These are phyloP conservation scores for Allobates femoralis DNA, from an alignment of 2,797 vertebrate genomes.

Conservation along the genomic window DNA sequence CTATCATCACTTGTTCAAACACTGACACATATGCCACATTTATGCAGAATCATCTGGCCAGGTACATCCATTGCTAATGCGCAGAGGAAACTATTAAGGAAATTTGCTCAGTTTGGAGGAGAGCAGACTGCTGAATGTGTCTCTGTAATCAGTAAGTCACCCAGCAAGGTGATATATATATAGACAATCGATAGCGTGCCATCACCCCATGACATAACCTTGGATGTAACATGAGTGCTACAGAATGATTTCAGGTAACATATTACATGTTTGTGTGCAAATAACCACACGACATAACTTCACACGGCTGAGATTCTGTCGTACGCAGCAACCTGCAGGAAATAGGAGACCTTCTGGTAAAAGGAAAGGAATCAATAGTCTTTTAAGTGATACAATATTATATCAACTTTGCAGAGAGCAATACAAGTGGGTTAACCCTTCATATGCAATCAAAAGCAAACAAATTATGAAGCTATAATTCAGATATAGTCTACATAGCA, in stretches of 20 bases:
- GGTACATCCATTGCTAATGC: slow-evolving; percentile 37
- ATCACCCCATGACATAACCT: slow-evolving; percentile 73
- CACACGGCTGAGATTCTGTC: slow-evolving; percentile 22
- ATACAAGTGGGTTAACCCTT: slow-evolving; percentile 37
- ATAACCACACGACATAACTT: slow-evolving; percentile 55
- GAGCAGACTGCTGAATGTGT: slow-evolving; percentile 73
- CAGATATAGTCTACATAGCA: neutral
- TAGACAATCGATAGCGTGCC: slow-evolving; percentile 74
- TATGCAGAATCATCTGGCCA: slow-evolving; percentile 52
- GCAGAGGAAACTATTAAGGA: slow-evolving; percentile 48
- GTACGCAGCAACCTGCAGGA: slow-evolving; percentile 21
- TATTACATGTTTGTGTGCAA: slow-evolving; percentile 59
- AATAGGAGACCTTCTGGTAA: slow-evolving; percentile 61
- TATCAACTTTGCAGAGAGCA: slow-evolving; percentile 48
- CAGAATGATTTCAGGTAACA: slow-evolving; percentile 58
- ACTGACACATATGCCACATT: slow-evolving; percentile 34
- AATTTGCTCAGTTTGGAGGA: slow-evolving; percentile 70
- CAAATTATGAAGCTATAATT: no score
- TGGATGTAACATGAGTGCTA: slow-evolving; percentile 66
- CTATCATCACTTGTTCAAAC: slow-evolving; percentile 38
- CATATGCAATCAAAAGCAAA: neutral
- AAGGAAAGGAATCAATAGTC: slow-evolving; percentile 47
- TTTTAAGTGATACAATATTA: slow-evolving; percentile 63
- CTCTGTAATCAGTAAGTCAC: slow-evolving; percentile 77
- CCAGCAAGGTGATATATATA: slow-evolving; percentile 76